Evolutionary conservation across 2,113 vertebrate species (phyloP).

Genomic region (Rhadina sibilatrix): DNA sequence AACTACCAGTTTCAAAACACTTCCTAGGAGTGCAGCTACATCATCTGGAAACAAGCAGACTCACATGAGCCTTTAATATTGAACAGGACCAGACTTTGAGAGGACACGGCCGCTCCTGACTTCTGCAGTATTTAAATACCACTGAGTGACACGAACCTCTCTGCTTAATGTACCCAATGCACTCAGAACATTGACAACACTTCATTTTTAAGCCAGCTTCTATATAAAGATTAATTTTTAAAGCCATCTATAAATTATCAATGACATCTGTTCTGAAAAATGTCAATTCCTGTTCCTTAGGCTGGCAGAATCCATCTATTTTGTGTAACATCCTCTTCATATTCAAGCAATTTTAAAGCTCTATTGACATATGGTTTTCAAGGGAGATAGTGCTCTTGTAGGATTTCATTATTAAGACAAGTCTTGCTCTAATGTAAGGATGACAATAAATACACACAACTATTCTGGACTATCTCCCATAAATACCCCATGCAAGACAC

Average conservation of each 20-base stretch:
- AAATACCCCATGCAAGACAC: background rate
- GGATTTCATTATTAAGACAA: background rate
- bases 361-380: background rate
- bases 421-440: background rate
- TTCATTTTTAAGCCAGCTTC: constrained; percentile 37
- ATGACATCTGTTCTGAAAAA: constrained; percentile 44
- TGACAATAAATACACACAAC: background rate
- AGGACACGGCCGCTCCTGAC: background rate
- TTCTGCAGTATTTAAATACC: constrained; percentile 44
- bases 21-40: background rate
- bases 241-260: constrained; percentile 67
- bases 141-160: background rate
- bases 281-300: constrained; percentile 8
- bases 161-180: constrained; percentile 33
- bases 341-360: background rate
- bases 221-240: constrained; percentile 62
- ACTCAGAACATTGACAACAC: constrained; percentile 45
- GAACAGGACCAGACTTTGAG: background rate
- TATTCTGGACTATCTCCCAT: background rate
- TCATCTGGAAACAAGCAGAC: background rate
- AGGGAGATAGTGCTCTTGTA: background rate
- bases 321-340: background rate
- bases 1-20: background rate
- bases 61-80: background rate
- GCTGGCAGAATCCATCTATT: constrained; percentile 20